Percentiles rank a stretch among this genome's conserved stretches.
These are phyloP conservation scores for Bombus ignitus DNA, from an alignment of 1,140 invertebrate species.

Conservation along the genomic window DNA sequence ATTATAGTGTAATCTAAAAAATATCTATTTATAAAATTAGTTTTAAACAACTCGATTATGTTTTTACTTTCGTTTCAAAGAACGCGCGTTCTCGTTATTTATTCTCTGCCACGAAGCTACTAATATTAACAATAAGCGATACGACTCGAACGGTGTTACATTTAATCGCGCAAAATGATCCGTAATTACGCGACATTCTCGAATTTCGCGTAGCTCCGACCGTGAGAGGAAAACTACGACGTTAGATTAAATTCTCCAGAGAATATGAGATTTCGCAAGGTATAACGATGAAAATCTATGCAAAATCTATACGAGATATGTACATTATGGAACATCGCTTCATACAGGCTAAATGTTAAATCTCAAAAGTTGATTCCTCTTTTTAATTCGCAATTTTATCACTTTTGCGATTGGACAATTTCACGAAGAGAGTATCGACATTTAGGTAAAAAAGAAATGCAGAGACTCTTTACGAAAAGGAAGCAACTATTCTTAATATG, in stretches of 20 bases:
- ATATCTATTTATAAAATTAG: too few relatives aligned
- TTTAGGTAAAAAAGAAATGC: too few relatives aligned
- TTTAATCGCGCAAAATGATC: slow-evolving; percentile 2
- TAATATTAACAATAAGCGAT: neutral
- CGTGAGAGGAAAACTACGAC: neutral
- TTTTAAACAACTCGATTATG: neutral
- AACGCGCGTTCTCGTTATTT: neutral
- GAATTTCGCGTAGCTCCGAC: slow-evolving; percentile 2
- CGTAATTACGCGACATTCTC: neutral
- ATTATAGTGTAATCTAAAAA: neutral
- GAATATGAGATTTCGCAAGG: neutral
- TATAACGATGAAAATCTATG: neutral
- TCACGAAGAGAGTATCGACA: too few relatives aligned
- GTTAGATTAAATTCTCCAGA: neutral
- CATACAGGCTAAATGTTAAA: too few relatives aligned
- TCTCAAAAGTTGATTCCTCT: too few relatives aligned
- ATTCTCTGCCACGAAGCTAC: too few relatives aligned
- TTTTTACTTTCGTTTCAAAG: neutral
- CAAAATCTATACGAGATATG: too few relatives aligned
- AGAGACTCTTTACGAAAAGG: too few relatives aligned
- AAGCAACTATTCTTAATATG: too few relatives aligned
- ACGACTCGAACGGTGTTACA: neutral
- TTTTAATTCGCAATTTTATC: too few relatives aligned
- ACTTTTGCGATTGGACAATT: too few relatives aligned
- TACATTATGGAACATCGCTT: neutral